phyloP scores from a whole-genome alignment of 1,140 invertebrate species.

The Orussus abietinus region DNA sequence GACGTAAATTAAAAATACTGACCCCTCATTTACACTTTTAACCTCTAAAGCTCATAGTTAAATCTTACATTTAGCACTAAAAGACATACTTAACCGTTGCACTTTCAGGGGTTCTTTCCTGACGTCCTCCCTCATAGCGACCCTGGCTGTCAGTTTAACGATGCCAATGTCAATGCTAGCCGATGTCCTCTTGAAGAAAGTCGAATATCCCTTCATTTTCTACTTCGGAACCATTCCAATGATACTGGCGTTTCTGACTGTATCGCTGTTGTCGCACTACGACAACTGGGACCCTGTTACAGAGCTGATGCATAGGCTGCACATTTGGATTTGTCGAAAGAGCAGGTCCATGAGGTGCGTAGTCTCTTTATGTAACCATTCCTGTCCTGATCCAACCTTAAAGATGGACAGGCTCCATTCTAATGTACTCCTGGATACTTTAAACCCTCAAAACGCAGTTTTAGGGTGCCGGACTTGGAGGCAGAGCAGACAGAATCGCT shows the following conservation, averaged over 20 bases:
- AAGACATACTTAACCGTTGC: no score
- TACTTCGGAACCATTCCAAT: conserved; percentile 78
- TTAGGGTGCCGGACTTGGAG: conserved; percentile 63
- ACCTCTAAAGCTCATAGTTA: no score
- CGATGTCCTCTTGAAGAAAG: conserved; percentile 72
- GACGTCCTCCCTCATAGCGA: conserved; percentile 83
- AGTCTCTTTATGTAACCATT: no score
- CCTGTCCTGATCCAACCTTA: no score
- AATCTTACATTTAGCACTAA: no score
- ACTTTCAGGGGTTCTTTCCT: conserved; percentile 79
- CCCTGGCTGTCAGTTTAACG: conserved; percentile 75
- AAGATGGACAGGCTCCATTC: conserved; percentile 13
- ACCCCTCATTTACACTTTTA: no score
- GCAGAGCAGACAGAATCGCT: conserved; percentile 71
- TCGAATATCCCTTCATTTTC: conserved; percentile 71
- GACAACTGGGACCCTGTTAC: conserved; percentile 82
- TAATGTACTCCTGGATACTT: background rate
- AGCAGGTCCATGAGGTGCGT: conserved; percentile 54
- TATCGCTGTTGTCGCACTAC: conserved; percentile 73
- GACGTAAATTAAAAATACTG: no score
- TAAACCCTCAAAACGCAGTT: background rate
- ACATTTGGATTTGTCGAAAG: conserved; percentile 56
- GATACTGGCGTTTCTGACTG: conserved; percentile 71
- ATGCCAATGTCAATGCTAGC: conserved; percentile 83
- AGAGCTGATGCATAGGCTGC: conserved; percentile 60